Percentiles rank a stretch among this genome's conserved stretches.
Conservation (phyloP, 2,113 vertebrate species). For the Perca fluviatilis region DNA sequence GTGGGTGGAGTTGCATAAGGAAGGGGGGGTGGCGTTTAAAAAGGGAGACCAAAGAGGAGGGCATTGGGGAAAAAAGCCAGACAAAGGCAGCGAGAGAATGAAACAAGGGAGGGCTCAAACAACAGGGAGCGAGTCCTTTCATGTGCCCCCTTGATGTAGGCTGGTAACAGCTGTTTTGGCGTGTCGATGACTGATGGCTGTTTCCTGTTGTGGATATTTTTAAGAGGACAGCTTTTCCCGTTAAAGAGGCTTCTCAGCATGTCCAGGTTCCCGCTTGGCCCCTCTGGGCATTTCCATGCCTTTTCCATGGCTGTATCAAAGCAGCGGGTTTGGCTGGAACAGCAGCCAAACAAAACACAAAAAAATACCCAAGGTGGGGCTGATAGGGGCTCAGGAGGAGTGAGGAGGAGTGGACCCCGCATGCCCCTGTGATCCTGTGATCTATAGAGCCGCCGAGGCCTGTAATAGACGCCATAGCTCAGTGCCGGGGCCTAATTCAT, state of each 20-base stretch:
- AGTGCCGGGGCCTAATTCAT: conserved; percentile 72
- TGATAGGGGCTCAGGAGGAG: conserved; percentile 59
- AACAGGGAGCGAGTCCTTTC: conserved; percentile 83
- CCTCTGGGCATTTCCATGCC: conserved; percentile 78
- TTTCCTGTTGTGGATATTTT: conserved; percentile 91
- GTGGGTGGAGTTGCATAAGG: conserved; percentile 73
- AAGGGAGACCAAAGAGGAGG: conserved; percentile 72
- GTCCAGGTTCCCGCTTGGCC: conserved; percentile 72
- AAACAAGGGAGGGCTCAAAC: conserved; percentile 83
- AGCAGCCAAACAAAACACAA: conserved; percentile 71
- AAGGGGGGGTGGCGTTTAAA: conserved; percentile 56
- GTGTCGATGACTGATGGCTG: conserved; percentile 88
- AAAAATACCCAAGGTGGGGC: conserved; percentile 53
- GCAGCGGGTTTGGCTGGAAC: conserved; percentile 70
- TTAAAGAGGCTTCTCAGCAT: conserved; percentile 82
- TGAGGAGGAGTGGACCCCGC: conserved; percentile 68
- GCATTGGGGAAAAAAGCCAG: conserved; percentile 71
- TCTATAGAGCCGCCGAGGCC: conserved; percentile 78
- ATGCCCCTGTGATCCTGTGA: conserved; percentile 74
- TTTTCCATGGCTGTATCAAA: conserved; percentile 73
- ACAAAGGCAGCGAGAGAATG: conserved; percentile 79
- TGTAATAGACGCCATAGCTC: conserved; percentile 74
- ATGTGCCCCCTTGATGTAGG: conserved; percentile 89
- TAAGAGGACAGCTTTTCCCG: conserved; percentile 85
- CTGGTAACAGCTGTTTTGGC: conserved; percentile 90